Evolutionary conservation across 2,797 vertebrate species (phyloP), one percentile per base, ranked within the genome.

Genomic region (Phoebastria nigripes): DNA sequence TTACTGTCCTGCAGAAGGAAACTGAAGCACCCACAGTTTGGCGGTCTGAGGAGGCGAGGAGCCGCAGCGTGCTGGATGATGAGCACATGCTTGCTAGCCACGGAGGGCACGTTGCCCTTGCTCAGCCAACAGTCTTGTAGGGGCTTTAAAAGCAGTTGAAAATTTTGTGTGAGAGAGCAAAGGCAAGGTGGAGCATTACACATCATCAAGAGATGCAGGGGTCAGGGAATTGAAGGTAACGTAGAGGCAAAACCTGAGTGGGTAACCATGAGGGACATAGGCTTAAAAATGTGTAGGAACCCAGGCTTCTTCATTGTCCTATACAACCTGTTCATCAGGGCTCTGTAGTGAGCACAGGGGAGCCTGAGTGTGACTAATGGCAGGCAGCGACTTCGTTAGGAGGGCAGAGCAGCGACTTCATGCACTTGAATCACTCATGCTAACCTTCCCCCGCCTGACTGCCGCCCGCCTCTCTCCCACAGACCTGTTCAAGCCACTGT

Each of bases 401-500:
- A 86, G 37, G 37, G 51, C n/a, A 66, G 44, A 71, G 54, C 46
- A 33, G 49, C 1, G 2, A 16, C 26, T 52, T 15, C 1, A 3
- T 41, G 65, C 9, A 11, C 61, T 37, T 0, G 0, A 3, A 74
- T 7, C 14, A 8, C 59, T 65, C 24, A 3, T 11, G 9, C 26
- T 18, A 35, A 44, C 8, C n/a, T 79, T 59, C 17, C 31, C 7
- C 1, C 2, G 2, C 18, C 29, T 12, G 41, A 28, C 58, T 46
- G 67, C 7, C 0, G 0, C 77, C 22, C 0, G 0, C 12, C 17
- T 29, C 42, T 28, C 11, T 81, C 47, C 39, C 65, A 51, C 21
- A 42, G 47, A 25, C 13, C 5, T 2, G 6, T 44, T 51, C 47
- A 15, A 41, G 46, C 11, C 37, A 8, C 5, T 51, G 11, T 7